These are phyloP conservation scores for Ardeotis arabs DNA, from an alignment of 2,113 vertebrate genomes.

Conservation along the genomic window DNA sequence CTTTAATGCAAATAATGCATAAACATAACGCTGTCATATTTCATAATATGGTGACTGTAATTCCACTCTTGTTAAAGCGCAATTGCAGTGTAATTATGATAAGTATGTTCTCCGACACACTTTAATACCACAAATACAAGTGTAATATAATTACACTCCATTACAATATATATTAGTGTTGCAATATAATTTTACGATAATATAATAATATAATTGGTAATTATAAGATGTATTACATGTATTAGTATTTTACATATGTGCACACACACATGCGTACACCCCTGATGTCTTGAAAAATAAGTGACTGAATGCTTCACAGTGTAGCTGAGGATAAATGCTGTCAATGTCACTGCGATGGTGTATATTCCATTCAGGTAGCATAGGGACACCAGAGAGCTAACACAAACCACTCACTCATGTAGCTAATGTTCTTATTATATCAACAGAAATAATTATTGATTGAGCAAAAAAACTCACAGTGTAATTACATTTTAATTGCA, in stretches of 20 bases:
- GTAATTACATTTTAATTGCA: slow-evolving; percentile 65
- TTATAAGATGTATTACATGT: background rate
- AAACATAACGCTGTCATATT: slow-evolving; percentile 1
- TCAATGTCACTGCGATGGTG: background rate
- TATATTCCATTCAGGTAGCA: background rate
- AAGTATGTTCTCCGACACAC: slow-evolving; percentile 45
- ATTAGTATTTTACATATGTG: background rate
- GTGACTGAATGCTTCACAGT: background rate
- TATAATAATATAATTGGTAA: background rate
- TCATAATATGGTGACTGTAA: slow-evolving; percentile 52
- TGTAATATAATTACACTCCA: slow-evolving; percentile 16
- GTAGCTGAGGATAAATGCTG: background rate
- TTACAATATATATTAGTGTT: slow-evolving; percentile 17
- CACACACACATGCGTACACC: background rate
- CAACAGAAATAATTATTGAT: slow-evolving; percentile 57
- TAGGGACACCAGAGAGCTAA: background rate
- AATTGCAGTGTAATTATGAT: slow-evolving; percentile 58
- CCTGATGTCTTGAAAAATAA: background rate
- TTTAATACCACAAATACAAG: slow-evolving; percentile 56
- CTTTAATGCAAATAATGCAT: slow-evolving; percentile 12
- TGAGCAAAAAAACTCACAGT: background rate
- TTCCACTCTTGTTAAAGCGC: slow-evolving; percentile 45
- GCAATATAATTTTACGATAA: background rate
- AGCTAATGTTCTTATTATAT: slow-evolving; percentile 45
- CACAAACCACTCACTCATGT: slow-evolving; percentile 4